A percentile compares a stretch with the other conserved stretches of the same genome.
phyloP scores from a whole-genome alignment of 92 coral and sea anemone genomes.

The Epizoanthus scotinus region DNA sequence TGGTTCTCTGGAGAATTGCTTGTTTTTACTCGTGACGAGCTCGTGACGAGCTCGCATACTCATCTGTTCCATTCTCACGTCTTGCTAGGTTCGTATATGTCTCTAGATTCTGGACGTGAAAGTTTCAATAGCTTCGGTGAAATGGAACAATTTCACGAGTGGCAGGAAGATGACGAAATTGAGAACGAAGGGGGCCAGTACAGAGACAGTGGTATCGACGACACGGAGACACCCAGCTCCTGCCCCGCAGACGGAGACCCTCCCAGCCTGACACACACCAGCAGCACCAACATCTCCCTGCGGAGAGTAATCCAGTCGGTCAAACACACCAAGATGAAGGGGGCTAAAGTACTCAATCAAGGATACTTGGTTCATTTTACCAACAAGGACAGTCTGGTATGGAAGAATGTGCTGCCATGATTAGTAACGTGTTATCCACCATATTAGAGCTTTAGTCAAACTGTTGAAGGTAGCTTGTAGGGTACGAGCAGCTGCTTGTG shows the following conservation, averaged over 20 bases:
- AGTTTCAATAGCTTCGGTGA: slow-evolving; percentile 40
- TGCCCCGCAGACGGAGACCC: slow-evolving; percentile 66
- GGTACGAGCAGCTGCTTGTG: too few relatives aligned
- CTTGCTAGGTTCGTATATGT: slow-evolving; percentile 22
- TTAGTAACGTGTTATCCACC: too few relatives aligned
- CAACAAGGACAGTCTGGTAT: slow-evolving; percentile 91
- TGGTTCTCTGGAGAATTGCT: too few relatives aligned
- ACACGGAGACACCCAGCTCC: slow-evolving; percentile 70
- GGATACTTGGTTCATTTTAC: slow-evolving; percentile 99
- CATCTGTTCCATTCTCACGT: background rate
- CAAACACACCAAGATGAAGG: slow-evolving; percentile 96
- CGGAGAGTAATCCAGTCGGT: slow-evolving; percentile 96
- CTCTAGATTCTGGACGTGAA: slow-evolving; percentile 20
- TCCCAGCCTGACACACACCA: slow-evolving; percentile 70
- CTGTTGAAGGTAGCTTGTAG: too few relatives aligned
- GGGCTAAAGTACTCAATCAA: slow-evolving; percentile 93
- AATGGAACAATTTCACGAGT: slow-evolving; percentile 42
- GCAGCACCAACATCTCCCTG: slow-evolving; percentile 87
- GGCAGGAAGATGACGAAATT: slow-evolving; percentile 64
- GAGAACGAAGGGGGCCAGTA: slow-evolving; percentile 57
- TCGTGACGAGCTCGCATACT: too few relatives aligned
- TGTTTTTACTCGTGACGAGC: too few relatives aligned
- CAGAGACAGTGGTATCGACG: slow-evolving; percentile 74
- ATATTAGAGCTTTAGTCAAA: too few relatives aligned
- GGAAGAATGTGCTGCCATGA: background rate